Percentiles rank a stretch among this genome's conserved stretches.
Evolutionary conservation across 2,797 vertebrate genomes (phyloP).

Genomic region (Alosa sapidissima): DNA sequence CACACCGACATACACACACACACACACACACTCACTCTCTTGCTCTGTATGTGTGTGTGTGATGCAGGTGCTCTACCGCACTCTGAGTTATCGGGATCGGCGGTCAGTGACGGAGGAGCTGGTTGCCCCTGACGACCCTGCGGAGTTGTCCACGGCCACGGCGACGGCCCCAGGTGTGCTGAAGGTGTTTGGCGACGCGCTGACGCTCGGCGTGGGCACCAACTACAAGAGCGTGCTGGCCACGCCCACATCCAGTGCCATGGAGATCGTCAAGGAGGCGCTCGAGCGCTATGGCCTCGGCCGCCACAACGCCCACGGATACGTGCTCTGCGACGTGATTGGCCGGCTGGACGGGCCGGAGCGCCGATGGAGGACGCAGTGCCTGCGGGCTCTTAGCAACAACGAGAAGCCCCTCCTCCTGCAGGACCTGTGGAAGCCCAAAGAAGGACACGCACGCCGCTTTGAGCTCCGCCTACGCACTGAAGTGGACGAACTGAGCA

Average conservation of each 20-base stretch:
- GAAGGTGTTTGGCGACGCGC: constrained; percentile 93
- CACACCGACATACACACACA: neutral
- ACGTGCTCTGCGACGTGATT: constrained; percentile 90
- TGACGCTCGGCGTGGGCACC: constrained; percentile 87
- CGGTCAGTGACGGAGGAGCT: constrained; percentile 71
- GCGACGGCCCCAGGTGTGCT: constrained; percentile 87
- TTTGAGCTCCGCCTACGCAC: constrained; percentile 87
- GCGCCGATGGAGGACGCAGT: constrained; percentile 83
- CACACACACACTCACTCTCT: neutral
- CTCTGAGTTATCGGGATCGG: constrained; percentile 88
- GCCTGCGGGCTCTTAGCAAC: constrained; percentile 85
- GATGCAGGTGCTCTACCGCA: constrained; percentile 84
- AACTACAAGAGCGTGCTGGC: constrained; percentile 97
- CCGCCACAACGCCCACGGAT: constrained; percentile 77
- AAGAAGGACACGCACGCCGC: constrained; percentile 87
- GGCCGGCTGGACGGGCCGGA: constrained; percentile 77
- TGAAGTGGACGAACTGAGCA: constrained; percentile 87
- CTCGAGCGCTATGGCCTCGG: constrained; percentile 90
- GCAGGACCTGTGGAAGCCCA: constrained; percentile 93
- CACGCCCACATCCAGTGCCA: constrained; percentile 83
- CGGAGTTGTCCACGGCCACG: constrained; percentile 91
- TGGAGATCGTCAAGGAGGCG: constrained; percentile 91
- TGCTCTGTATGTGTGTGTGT: neutral
- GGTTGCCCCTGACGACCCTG: constrained; percentile 80
- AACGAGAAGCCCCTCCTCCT: constrained; percentile 91